Base-by-base conservation (phyloP, 1,140 invertebrate genomes). In the Camponotus floridanus region DNA sequence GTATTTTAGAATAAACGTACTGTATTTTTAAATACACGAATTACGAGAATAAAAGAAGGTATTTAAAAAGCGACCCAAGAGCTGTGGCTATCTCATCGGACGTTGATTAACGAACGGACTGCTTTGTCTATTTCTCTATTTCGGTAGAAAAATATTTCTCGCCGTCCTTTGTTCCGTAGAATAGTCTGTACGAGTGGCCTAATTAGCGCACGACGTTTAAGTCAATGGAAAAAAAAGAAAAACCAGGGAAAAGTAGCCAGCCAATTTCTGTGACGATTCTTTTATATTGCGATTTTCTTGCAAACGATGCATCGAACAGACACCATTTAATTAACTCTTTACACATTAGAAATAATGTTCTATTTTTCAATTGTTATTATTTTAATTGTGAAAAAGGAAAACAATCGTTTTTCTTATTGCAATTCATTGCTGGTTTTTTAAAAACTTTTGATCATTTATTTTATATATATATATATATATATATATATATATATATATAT, bases 1-100 rank as follows among this genome's bases (percentile, higher is more conserved):
- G 21, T 70, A 18, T 15, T 0, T 33, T 13, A 15, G n/a, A 79
- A 67, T 11, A 0, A 9, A 51, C 21, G n/a, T 5, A 33, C 3
- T 64, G 36, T 57, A 68, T 68, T 26, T 70, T 80, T 42, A 70
- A 70, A 80, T 80, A 70, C 18, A 13, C 36, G 21, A 42, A 79
- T 64, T 36, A 64, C 59, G 59, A 18, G 9, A 31, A 15, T 21
- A 68, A 36, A n/a, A 39, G 18, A 26, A 31, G 15, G 21, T 42
- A 80, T 80, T 80, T 80, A 39, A 70, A 80, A 15, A 80, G 21
- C 48, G 36, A 59, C 48, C 21, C 8, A 31, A 15, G 64, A 45
- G 42, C 26, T 9, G 21, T 5, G 26, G 21, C 48, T 51, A 57
- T 80, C 51, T 80, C 62, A 68, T 80, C 36, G 33, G 76, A 57